Conservation (phyloP, 2,888 invertebrate genomes). For the Oscheius sp. region DNA sequence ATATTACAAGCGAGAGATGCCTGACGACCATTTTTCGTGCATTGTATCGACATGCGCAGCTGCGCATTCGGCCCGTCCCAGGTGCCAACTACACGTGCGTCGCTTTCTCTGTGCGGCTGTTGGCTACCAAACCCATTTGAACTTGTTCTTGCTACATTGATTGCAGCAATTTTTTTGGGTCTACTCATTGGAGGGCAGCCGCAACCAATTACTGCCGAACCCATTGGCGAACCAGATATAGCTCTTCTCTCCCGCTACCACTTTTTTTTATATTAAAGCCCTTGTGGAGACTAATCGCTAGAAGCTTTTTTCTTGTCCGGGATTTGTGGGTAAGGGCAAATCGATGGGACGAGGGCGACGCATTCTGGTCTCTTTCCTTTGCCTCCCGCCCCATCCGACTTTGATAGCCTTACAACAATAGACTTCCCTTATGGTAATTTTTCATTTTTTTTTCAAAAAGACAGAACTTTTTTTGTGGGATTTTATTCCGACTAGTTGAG, state of each 20-base stretch:
- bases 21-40: slow-evolving; percentile 23
- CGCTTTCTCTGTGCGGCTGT: no score
- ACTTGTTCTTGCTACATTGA: no score
- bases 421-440: no score
- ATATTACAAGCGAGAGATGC: slow-evolving; percentile 20
- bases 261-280: slow-evolving; percentile 8
- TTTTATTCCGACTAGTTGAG: neutral
- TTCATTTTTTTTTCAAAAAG: neutral
- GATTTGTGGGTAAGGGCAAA: slow-evolving; percentile 28
- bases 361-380: slow-evolving; percentile 26
- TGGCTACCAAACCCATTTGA: no score
- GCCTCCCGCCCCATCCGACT: slow-evolving; percentile 14
- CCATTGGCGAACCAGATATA: slow-evolving; percentile 6
- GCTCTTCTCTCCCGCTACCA: no score
- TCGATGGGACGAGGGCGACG: slow-evolving; percentile 28
- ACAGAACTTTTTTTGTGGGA: neutral
- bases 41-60: slow-evolving; percentile 29
- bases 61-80: slow-evolving; percentile 23
- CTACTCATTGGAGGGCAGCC: neutral
- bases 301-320: slow-evolving; percentile 22
- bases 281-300: slow-evolving; percentile 23
- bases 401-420: no score
- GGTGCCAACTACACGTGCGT: slow-evolving; percentile 9
- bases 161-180: neutral
- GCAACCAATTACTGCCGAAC: slow-evolving; percentile 10